phyloP scores from a whole-genome alignment of 2,797 vertebrate species.

The Tangara arthus region DNA sequence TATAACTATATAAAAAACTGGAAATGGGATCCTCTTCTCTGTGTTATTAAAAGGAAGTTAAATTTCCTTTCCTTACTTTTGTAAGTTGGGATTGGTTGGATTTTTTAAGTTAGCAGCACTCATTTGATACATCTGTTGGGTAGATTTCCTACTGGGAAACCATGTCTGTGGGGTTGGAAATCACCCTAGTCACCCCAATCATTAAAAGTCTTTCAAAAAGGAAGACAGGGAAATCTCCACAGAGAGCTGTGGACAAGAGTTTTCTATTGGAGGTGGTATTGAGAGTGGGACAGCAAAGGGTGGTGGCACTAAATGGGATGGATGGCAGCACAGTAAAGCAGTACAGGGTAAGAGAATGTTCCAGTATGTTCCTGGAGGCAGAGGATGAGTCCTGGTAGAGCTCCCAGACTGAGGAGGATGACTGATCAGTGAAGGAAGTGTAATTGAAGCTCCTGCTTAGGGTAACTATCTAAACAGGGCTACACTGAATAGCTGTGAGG shows the following conservation, averaged over 20 bases:
- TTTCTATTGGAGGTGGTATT: neutral
- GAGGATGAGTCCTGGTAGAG: neutral
- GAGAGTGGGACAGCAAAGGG: neutral
- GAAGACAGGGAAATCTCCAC: neutral
- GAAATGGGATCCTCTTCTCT: neutral
- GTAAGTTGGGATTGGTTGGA: neutral
- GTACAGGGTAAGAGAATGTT: neutral
- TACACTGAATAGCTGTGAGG: neutral
- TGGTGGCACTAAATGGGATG: neutral
- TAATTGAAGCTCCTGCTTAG: neutral
- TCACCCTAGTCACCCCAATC: rapidly evolving
- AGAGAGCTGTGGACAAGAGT: neutral
- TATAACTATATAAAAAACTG: neutral
- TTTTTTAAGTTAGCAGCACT: neutral
- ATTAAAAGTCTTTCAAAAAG: neutral
- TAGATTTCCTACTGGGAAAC: neutral
- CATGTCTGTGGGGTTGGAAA: neutral
- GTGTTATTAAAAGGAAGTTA: neutral
- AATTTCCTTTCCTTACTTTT: neutral
- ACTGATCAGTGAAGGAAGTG: neutral
- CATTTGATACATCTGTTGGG: neutral
- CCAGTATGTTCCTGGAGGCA: neutral
- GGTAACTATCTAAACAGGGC: neutral
- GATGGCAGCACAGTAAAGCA: neutral
- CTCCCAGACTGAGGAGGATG: neutral